Evolutionary conservation across 2,888 invertebrate genomes (phyloP), one percentile per base, ranked within the genome.

Genomic region (Ectemnius lituratus): DNA sequence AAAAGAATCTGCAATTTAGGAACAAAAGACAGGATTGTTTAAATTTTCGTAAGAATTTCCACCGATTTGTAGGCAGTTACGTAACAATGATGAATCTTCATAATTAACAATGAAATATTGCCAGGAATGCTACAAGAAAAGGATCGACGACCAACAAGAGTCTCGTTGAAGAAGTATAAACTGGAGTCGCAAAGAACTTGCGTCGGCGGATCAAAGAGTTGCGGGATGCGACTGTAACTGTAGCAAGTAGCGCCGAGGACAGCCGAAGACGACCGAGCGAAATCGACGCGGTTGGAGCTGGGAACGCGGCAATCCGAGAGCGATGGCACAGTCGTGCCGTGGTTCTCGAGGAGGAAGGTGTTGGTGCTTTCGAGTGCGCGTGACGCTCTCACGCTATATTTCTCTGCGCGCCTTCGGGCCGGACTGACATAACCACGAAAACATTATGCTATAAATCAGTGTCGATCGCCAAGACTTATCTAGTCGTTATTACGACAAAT

Each of bases 311-410:
- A 87, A 88, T 84, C 81, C 75, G 75, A 75, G 73, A 82, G 78
- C 84, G 84, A 87, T 84, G 82, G 85, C 85, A 86, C 88, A 90
- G 90, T 90, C 84, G 86, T 87, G 88, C 88, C 90, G 90, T 88
- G 88, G 88, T 89, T 86, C 88, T 84, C 83, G 78, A 73, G 75
- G 82, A 79, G 85, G 84, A 85, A 87, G 86, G 87, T 85, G 83
- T 77, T 64, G 67, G 23, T 18, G 59, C 37, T 70, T 45, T 59
- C 69, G 67, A 58, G 62, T 63, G 63, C 58, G 76, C 23, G 16
- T 2, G 52, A 18, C 61, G 14, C 23, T 23, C 23, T 23, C 23
- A 23, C 2, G 23, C 23, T 23, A 23, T 23, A 23, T 23, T 23
- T 23, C 13, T 4, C 28, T 3, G 67, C 49, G 59, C 16, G 59